phyloP scores from a whole-genome alignment of 1,140 invertebrate genomes.

The Parapsyche elsis region DNA sequence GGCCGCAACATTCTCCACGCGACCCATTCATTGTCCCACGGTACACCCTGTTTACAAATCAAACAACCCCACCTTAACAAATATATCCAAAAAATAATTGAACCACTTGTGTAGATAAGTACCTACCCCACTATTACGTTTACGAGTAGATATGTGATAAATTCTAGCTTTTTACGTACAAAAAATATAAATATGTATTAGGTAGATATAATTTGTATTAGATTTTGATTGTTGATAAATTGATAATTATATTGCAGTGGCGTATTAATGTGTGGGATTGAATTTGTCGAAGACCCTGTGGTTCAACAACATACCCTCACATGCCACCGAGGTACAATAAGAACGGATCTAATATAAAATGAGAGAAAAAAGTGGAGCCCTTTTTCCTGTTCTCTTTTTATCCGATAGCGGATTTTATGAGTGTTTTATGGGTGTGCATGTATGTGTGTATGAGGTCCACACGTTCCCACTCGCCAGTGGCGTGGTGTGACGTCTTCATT shows the following conservation, averaged over 20 bases:
- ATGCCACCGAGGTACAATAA: constrained; percentile 31
- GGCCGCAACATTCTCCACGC: constrained; percentile 7
- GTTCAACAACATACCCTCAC: constrained; percentile 21
- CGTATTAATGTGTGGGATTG: no score
- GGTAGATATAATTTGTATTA: no score
- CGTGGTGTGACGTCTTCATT: constrained; percentile 16
- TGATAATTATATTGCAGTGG: no score
- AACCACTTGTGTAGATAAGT: no score
- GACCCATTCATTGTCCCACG: constrained; percentile 17
- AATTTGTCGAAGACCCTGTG: constrained; percentile 1
- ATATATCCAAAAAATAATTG: no score
- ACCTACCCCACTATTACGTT: no score
- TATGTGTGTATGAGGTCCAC: background rate
- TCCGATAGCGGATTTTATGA: constrained; percentile 46
- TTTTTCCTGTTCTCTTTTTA: constrained; percentile 47
- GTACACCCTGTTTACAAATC: background rate
- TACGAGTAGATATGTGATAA: no score
- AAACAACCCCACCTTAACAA: no score
- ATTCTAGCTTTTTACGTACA: no score
- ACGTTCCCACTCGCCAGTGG: background rate
- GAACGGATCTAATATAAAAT: constrained; percentile 47
- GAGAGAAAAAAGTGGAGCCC: constrained; percentile 39
- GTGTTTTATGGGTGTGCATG: constrained; percentile 24
- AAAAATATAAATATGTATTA: no score
- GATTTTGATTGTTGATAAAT: no score